Conservation (phyloP, 2,113 vertebrate species). For the Malaclemys terrapin region DNA sequence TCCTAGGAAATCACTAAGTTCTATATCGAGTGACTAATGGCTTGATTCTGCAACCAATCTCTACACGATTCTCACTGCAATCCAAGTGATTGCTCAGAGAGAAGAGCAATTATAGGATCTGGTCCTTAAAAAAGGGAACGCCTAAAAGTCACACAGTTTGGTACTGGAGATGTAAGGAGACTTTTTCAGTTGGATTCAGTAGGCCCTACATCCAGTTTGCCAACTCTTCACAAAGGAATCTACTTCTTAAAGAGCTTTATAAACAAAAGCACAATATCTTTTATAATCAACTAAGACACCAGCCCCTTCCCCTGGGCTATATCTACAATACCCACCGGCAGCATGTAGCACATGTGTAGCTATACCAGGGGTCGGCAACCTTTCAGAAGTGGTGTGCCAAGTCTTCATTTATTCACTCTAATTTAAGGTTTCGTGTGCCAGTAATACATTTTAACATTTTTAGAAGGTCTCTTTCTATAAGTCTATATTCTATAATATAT, state of each 20-base stretch:
- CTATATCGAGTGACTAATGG: background rate
- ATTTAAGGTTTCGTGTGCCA: too few species aligned
- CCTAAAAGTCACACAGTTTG: background rate
- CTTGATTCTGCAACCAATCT: background rate
- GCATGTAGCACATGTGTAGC: too few species aligned
- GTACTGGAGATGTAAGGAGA: fast-evolving
- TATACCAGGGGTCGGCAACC: too few species aligned
- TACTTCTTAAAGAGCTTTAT: background rate
- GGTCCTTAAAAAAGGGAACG: background rate
- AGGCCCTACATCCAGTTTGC: background rate
- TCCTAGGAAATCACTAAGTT: background rate
- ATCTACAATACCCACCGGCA: too few species aligned
- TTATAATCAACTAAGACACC: background rate
- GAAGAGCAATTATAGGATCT: background rate
- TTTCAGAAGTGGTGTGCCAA: too few species aligned
- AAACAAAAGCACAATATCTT: slow-evolving; percentile 6
- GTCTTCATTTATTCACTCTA: too few species aligned
- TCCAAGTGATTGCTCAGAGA: background rate
- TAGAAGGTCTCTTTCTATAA: too few species aligned
- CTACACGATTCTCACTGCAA: fast-evolving
- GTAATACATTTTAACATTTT: too few species aligned
- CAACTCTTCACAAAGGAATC: background rate
- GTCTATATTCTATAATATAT: too few species aligned
- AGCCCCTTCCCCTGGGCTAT: background rate
- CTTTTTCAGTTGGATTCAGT: background rate